phyloP scores from a whole-genome alignment of 1,140 invertebrate species.

The Anastatus disparis region DNA sequence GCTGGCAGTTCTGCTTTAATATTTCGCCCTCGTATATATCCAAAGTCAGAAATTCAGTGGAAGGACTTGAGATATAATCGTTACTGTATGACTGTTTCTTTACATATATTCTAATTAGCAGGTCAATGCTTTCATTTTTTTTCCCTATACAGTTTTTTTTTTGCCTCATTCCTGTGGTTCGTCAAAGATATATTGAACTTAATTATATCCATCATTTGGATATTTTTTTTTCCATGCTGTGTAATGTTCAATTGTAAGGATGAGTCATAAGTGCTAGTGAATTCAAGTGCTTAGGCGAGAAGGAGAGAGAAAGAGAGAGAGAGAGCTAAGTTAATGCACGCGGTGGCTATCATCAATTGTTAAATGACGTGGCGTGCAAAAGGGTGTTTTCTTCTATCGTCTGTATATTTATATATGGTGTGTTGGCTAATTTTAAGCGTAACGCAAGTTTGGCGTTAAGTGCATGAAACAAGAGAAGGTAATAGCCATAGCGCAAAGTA shows the following conservation, averaged over 20 bases:
- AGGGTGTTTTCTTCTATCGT: too few species aligned
- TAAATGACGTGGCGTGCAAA: slow-evolving; percentile 1
- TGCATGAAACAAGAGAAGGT: too few species aligned
- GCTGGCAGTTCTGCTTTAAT: slow-evolving; percentile 6
- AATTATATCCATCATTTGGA: too few species aligned
- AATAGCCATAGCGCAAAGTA: too few species aligned
- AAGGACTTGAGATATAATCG: background rate
- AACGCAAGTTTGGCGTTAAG: too few species aligned
- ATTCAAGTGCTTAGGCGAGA: background rate
- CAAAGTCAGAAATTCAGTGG: background rate
- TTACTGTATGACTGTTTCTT: background rate
- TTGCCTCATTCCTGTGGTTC: too few species aligned
- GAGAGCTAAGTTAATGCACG: background rate
- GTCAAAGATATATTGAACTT: too few species aligned
- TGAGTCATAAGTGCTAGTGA: background rate
- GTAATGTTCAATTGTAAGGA: background rate
- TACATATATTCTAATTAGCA: background rate
- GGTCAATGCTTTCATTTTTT: slow-evolving; percentile 1
- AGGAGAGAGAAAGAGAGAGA: too few species aligned
- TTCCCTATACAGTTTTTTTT: background rate
- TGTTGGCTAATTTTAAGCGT: too few species aligned
- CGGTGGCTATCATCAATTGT: background rate
- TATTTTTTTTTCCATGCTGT: background rate
- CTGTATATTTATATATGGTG: too few species aligned
- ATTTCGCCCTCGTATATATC: background rate